Evolutionary conservation across 35 echinoderm and acorn worm species (phyloP).

Genomic region (Holothuria glaberrima): DNA sequence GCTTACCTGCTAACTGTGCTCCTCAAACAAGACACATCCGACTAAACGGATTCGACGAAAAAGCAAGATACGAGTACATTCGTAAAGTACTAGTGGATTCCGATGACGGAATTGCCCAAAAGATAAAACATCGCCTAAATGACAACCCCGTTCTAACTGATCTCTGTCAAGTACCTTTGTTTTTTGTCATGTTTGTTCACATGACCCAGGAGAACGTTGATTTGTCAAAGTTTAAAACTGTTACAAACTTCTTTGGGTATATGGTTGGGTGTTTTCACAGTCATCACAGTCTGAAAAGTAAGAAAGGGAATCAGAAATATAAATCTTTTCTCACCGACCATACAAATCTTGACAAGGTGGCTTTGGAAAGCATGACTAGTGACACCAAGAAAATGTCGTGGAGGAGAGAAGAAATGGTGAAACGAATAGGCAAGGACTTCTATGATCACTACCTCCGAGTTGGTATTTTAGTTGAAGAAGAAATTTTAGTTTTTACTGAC

Average conservation of each 20-base stretch:
- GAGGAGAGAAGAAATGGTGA: neutral
- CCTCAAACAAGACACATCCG: slow-evolving; percentile 3
- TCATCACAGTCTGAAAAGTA: neutral
- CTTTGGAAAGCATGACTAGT: neutral
- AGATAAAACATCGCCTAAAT: neutral
- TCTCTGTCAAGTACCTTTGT: slow-evolving; percentile 6
- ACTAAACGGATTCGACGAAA: neutral
- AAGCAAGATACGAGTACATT: neutral
- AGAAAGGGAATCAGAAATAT: neutral
- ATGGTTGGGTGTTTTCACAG: neutral
- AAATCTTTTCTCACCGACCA: neutral
- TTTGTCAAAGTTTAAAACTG: neutral
- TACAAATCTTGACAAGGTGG: neutral
- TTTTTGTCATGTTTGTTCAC: slow-evolving; percentile 9
- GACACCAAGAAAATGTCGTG: neutral
- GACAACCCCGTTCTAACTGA: neutral
- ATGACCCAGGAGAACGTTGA: neutral
- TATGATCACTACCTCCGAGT: neutral
- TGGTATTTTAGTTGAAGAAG: slow-evolving; percentile 9
- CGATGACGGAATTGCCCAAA: neutral
- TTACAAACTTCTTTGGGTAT: slow-evolving; percentile 19
- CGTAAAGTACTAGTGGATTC: neutral
- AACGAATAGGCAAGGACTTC: neutral
- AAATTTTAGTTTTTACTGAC: neutral
- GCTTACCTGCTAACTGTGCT: neutral